Evolutionary conservation across 2,113 vertebrate genomes (phyloP), one percentile per base, ranked within the genome.

Genomic region (Nothobranchius furzeri): DNA sequence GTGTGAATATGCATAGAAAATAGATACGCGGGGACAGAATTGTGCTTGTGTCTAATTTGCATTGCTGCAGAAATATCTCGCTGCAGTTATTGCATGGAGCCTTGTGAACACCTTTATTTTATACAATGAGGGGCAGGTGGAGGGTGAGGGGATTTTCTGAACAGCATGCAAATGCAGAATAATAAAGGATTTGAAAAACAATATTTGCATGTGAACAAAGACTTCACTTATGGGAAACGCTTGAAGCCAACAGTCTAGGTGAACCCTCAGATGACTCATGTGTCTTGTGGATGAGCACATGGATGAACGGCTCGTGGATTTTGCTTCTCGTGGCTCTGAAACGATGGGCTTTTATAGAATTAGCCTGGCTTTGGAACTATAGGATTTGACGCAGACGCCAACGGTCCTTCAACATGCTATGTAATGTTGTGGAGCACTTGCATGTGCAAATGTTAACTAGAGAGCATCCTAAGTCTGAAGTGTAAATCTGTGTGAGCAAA

Each of bases 121-220:
- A 66, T 70, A 55, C 68, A 63, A 78, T 81, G 84, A 84, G 82
- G 85, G 55, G 62, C 78, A 81, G 79, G 77, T 83, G 52, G 66
- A 52, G 47, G 43, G 35, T 43, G n/a, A 6, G 9, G 37, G 37
- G 3, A 69, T 87, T 68, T 86, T 73, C 71, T 83, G 68, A 84
- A 73, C 73, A 76, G 59, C 76, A 82, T 79, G 79, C 75, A 81
- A 85, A 87, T 78, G 78, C 43, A 43, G 64, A 85, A 78, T 83
- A 86, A 84, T 75, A 70, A 73, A 79, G 68, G 82, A 87, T 88
- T 85, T 85, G 68, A 83, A 55, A 64, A 59, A 60, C 14, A n/a
- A 36, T 57, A 90, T 92, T 91, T 91, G 85, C 88, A 90, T 90
- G 83, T 88, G 78, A 89, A 90, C 81, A 83, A 75, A 80, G 59